Percentiles rank a stretch among this genome's conserved stretches.
Evolutionary conservation across 2,113 vertebrate genomes (phyloP).

Genomic region (Delphinapterus leucas): DNA sequence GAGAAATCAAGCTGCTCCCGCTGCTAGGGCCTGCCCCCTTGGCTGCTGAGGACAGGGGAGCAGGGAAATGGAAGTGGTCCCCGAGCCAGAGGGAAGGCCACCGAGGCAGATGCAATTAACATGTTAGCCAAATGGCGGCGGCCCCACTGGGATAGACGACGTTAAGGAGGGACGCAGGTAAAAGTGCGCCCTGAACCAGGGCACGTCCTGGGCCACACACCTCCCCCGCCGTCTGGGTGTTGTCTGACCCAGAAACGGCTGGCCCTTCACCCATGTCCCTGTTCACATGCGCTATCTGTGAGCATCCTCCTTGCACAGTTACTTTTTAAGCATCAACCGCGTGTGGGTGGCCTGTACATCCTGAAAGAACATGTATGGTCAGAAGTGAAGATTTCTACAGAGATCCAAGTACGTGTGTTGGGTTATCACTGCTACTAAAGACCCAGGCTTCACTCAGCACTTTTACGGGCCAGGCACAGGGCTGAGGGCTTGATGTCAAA

Average conservation of each 20-base stretch:
- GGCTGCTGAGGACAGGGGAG: conserved; percentile 54
- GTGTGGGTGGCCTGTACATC: neutral
- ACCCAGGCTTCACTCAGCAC: fast-evolving
- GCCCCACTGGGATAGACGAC: fast-evolving
- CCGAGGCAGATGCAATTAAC: neutral
- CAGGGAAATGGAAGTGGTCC: neutral
- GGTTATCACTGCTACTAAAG: fast-evolving
- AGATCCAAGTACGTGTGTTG: fast-evolving
- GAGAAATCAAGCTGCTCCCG: conserved; percentile 72
- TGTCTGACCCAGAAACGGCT: neutral
- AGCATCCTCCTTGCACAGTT: fast-evolving
- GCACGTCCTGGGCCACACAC: neutral
- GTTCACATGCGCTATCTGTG: fast-evolving
- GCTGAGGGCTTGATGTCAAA: neutral
- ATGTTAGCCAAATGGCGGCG: neutral
- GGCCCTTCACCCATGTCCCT: neutral
- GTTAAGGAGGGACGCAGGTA: fast-evolving
- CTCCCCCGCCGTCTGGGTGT: fast-evolving
- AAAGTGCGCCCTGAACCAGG: fast-evolving
- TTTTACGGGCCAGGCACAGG: fast-evolving
- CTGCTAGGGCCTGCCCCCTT: conserved; percentile 71
- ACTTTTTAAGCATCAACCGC: neutral
- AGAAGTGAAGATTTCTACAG: neutral
- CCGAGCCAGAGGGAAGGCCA: neutral
- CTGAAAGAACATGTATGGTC: neutral